Evolutionary conservation across 2,113 vertebrate species (phyloP).

Genomic region (Callionymus lyra): DNA sequence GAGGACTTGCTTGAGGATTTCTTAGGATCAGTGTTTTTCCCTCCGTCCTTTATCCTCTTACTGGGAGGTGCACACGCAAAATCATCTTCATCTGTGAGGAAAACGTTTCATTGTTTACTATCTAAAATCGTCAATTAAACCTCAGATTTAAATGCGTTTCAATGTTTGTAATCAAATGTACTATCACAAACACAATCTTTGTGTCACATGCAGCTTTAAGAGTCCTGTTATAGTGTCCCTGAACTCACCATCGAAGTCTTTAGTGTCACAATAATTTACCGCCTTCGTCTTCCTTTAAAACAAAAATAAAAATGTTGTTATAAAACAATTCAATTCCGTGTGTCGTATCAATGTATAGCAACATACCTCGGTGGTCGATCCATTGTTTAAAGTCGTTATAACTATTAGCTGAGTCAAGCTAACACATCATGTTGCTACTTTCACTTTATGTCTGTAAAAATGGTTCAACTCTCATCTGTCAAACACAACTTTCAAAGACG

Average conservation of each 20-base stretch:
- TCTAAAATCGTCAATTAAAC: neutral
- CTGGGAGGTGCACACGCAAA: conserved; percentile 72
- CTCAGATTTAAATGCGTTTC: neutral
- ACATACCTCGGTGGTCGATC: conserved; percentile 59
- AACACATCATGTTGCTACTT: neutral
- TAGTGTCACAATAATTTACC: conserved; percentile 55
- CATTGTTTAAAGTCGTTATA: conserved; percentile 31
- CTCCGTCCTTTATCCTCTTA: conserved; percentile 69
- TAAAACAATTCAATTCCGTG: neutral
- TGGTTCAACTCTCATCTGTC: no score
- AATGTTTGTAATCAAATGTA: neutral
- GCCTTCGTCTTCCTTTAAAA: conserved; percentile 54
- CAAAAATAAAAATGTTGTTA: neutral
- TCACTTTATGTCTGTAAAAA: no score
- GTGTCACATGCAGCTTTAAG: neutral
- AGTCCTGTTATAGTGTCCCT: neutral
- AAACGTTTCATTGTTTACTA: no score
- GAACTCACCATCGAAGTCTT: conserved; percentile 51
- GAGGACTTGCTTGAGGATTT: conserved; percentile 47
- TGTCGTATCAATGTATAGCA: neutral
- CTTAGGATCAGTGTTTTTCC: conserved; percentile 52
- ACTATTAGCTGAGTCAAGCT: neutral
- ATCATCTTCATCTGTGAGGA: conserved; percentile 70
- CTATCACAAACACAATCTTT: neutral
- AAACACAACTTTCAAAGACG: neutral